phyloP scores from a whole-genome alignment of 35 echinoderm and acorn worm species.

The Anneissia japonica region DNA sequence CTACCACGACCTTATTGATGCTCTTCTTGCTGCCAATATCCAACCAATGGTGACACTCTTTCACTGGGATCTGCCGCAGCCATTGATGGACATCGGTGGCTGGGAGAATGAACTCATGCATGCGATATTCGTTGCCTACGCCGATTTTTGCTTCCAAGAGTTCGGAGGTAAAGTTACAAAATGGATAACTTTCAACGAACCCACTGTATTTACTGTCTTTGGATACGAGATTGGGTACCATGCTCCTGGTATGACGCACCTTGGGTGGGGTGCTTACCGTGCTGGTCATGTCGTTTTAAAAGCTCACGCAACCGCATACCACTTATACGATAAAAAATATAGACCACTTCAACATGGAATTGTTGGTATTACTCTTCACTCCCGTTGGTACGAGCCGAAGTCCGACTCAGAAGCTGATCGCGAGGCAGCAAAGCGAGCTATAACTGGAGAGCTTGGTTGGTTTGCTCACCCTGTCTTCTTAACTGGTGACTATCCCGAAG shows the following conservation, averaged over 20 bases:
- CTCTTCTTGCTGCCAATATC: conserved; percentile 51
- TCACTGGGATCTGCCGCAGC: conserved; percentile 78
- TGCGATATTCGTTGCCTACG: conserved; percentile 66
- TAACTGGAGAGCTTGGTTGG: conserved; percentile 50
- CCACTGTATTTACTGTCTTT: conserved; percentile 46
- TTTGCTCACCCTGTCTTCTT: conserved; percentile 73
- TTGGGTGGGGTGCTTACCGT: conserved; percentile 52
- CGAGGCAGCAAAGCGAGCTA: conserved; percentile 20
- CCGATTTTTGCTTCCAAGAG: conserved; percentile 75
- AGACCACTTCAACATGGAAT: conserved; percentile 13
- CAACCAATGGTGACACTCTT: conserved; percentile 75
- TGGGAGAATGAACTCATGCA: conserved; percentile 76
- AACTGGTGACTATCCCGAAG: conserved; percentile 60
- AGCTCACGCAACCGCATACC: conserved; percentile 77
- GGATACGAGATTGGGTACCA: conserved; percentile 60
- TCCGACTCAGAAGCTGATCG: conserved; percentile 20
- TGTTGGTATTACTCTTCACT: neutral
- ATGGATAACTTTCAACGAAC: conserved; percentile 92
- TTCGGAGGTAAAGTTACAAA: conserved; percentile 68
- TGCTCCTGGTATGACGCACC: conserved; percentile 54
- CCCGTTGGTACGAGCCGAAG: conserved; percentile 57
- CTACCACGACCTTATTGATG: conserved; percentile 72
- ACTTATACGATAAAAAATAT: conserved; percentile 69
- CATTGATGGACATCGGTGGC: conserved; percentile 50
- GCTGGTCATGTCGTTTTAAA: conserved; percentile 56